Evolutionary conservation across 2,888 invertebrate genomes (phyloP).

Genomic region (Macropis europaea): DNA sequence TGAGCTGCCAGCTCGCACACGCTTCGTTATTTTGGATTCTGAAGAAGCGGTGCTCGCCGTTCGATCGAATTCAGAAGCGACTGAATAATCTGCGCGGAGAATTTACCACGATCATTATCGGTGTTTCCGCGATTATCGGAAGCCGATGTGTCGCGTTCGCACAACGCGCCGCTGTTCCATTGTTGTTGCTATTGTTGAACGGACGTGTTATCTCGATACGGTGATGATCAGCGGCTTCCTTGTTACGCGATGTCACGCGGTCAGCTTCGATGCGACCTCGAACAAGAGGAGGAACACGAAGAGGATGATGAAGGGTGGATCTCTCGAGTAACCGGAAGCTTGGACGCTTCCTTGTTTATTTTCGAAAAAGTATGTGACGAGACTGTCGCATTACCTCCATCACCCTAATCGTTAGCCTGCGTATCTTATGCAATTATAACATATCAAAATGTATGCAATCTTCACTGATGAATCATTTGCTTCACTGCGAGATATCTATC

Average conservation of each 20-base stretch:
- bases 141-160: conserved; percentile 17
- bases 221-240: conserved; percentile 38
- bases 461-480: too few relatives aligned
- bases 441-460: too few relatives aligned
- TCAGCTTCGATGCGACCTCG: background rate
- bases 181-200: background rate
- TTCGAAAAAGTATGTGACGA: background rate
- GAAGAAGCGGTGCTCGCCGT: background rate
- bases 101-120: conserved; percentile 42
- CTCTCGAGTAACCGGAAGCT: conserved; percentile 12
- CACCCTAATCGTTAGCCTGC: conserved; percentile 25
- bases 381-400: conserved; percentile 16
- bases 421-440: too few relatives aligned
- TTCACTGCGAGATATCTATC: too few relatives aligned
- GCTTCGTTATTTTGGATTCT: too few relatives aligned
- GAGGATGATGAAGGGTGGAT: conserved; percentile 9
- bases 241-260: conserved; percentile 21
- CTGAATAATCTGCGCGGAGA: background rate
- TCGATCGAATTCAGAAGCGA: background rate
- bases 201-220: conserved; percentile 32
- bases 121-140: conserved; percentile 31
- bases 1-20: too few relatives aligned
- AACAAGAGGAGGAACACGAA: conserved; percentile 8
- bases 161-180: conserved; percentile 7
- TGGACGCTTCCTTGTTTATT: background rate